These are phyloP conservation scores for Pristionchus exspectatus DNA, from an alignment of 2,888 invertebrate genomes.

Conservation along the genomic window DNA sequence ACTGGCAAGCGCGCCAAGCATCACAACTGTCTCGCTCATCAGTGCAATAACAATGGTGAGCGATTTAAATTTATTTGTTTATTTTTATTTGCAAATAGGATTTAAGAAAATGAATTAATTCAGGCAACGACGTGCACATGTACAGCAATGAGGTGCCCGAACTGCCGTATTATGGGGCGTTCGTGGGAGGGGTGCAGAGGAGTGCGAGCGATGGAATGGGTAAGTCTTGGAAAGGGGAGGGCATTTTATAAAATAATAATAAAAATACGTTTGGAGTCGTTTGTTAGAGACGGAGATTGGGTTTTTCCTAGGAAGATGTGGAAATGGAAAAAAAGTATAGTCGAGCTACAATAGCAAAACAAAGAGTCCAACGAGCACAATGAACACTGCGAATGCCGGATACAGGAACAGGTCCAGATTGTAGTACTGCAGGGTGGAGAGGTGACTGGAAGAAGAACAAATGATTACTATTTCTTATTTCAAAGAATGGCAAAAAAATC, in stretches of 20 bases:
- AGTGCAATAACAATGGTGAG: conserved; percentile 52
- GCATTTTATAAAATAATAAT: too few species aligned
- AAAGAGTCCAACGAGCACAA: not conserved
- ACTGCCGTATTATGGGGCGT: conserved; percentile 55
- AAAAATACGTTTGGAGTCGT: not conserved
- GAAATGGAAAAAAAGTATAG: not conserved
- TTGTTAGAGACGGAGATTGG: too few species aligned
- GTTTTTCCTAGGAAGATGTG: too few species aligned
- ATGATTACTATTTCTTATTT: too few species aligned
- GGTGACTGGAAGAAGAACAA: conserved; percentile 15
- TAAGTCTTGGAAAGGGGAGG: not conserved
- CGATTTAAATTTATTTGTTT: not conserved
- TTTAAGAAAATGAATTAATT: not conserved
- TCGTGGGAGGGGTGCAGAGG: conserved; percentile 50
- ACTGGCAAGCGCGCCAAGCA: not conserved
- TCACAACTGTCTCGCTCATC: conserved; percentile 53
- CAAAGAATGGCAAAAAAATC: too few species aligned
- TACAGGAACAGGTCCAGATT: conserved; percentile 21
- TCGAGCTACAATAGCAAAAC: not conserved
- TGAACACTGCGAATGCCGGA: not conserved
- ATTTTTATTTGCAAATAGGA: not conserved
- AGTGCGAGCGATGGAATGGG: conserved; percentile 28
- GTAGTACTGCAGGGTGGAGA: conserved; percentile 45
- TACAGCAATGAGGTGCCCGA: conserved; percentile 54
- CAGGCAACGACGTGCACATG: conserved; percentile 45